Conservation (phyloP, 2,113 vertebrate genomes). For the Nibea coibor region DNA sequence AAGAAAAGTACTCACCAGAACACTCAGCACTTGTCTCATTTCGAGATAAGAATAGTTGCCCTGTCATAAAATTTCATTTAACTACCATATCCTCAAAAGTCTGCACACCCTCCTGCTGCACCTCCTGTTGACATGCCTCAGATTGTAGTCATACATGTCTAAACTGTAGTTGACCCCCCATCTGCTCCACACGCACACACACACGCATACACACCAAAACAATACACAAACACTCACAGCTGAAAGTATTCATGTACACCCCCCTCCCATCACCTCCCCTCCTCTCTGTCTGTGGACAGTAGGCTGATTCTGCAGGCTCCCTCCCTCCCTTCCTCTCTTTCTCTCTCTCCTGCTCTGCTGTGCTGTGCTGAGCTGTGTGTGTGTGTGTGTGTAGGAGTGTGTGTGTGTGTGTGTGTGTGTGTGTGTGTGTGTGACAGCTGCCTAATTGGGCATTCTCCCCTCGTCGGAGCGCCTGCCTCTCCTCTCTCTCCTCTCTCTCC, state of each 20-base stretch:
- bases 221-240: constrained; percentile 71
- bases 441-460: constrained; percentile 99
- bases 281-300: constrained; percentile 68
- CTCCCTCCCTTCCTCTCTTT: constrained; percentile 33
- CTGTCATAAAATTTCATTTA: constrained; percentile 21
- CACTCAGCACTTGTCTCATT: constrained; percentile 3
- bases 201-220: constrained; percentile 44
- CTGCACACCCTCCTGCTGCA: neutral
- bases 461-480: constrained; percentile 89
- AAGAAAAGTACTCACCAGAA: constrained; percentile 3
- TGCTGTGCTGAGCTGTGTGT: constrained; percentile 66
- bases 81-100: constrained; percentile 25
- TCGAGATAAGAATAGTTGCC: constrained; percentile 9
- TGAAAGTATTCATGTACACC: constrained; percentile 71
- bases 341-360: constrained; percentile 46
- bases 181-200: constrained; percentile 6
- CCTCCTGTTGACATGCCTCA: constrained; percentile 40
- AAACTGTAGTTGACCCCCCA: constrained; percentile 67
- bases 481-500: constrained; percentile 81
- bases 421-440: constrained; percentile 94
- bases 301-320: constrained; percentile 89
- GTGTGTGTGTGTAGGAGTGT: constrained; percentile 50
- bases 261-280: constrained; percentile 2
- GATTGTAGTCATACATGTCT: constrained; percentile 54
- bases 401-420: constrained; percentile 81